Percentiles rank a stretch among this genome's conserved stretches.
These are phyloP conservation scores for Pangasius djambal DNA, from an alignment of 2,797 vertebrate genomes.

Conservation along the genomic window DNA sequence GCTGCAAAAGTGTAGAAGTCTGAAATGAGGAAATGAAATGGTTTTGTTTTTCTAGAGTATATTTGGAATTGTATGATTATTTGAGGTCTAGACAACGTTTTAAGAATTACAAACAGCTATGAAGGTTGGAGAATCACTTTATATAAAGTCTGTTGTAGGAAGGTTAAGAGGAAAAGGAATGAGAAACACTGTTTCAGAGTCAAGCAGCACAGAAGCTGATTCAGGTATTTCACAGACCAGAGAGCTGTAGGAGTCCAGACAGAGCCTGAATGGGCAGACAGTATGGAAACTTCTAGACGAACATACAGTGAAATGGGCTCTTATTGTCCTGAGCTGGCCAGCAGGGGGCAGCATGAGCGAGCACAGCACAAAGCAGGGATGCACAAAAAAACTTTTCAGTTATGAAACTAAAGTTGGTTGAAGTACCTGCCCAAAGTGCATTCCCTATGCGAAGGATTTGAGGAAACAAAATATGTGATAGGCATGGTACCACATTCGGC, in stretches of 20 bases:
- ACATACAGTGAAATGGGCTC: neutral
- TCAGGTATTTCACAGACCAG: neutral
- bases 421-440: neutral
- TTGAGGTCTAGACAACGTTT: neutral
- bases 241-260: no score
- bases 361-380: neutral
- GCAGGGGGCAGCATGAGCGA: slow-evolving; percentile 32
- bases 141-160: neutral
- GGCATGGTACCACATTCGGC: neutral
- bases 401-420: slow-evolving; percentile 17
- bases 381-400: slow-evolving; percentile 1
- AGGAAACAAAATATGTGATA: neutral
- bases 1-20: neutral
- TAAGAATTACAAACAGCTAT: neutral
- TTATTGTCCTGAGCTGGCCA: slow-evolving; percentile 21
- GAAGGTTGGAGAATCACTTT: neutral
- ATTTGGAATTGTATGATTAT: neutral
- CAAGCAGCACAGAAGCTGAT: neutral
- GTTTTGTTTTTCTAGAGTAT: neutral
- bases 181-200: neutral
- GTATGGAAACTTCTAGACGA: neutral
- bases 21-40: neutral
- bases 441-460: neutral
- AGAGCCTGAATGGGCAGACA: neutral
- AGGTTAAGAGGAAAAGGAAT: neutral